Evolutionary conservation across 1,140 invertebrate species (phyloP), one percentile per base, ranked within the genome.

Genomic region (Caerostris extrusa): DNA sequence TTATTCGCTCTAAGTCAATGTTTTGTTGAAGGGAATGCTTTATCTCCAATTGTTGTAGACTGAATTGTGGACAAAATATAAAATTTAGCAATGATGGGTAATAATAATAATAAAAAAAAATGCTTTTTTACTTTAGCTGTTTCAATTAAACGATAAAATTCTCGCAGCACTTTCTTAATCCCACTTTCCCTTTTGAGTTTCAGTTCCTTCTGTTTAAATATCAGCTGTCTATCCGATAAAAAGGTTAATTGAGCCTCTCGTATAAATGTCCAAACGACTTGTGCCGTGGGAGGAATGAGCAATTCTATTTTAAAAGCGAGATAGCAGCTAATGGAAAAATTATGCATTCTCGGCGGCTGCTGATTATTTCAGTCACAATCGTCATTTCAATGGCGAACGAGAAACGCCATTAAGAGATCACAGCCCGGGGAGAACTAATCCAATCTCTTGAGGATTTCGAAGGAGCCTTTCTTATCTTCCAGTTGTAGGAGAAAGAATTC

Each of bases 331-430:
- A 88, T 88, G 86, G 86, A 61, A 88, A 88, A 88, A 88, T 88
- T 88, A 88, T 88, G 58, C 86, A 88, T 64, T 88, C 60, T 61
- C 64, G 50, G 86, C 58, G 58, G 60, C 83, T 85, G 53, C 17
- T 58, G 83, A 85, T 60, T 56, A 58, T 58, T 85, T 85, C 53
- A 17, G 83, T 60, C 83, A 57, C 83, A 58, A 67, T 88, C 86
- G 60, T 88, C 60, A 61, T 88, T 57, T 57, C 34, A 55, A 64
- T 61, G 86, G 34, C 8, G 14, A 64, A 60, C 50, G 86, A 64
- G 86, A 67, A 88, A 88, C 86, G 64, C 58, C 86, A 88, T 64
- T 64, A 88, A 88, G 34, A 88, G 86, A 60, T 88, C 86, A 64
- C 57, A 50, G 86, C 61, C 64, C 86, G 10, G 12, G 57, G 57